phyloP scores from a whole-genome alignment of 1,140 invertebrate genomes.

The Sinella curviseta region DNA sequence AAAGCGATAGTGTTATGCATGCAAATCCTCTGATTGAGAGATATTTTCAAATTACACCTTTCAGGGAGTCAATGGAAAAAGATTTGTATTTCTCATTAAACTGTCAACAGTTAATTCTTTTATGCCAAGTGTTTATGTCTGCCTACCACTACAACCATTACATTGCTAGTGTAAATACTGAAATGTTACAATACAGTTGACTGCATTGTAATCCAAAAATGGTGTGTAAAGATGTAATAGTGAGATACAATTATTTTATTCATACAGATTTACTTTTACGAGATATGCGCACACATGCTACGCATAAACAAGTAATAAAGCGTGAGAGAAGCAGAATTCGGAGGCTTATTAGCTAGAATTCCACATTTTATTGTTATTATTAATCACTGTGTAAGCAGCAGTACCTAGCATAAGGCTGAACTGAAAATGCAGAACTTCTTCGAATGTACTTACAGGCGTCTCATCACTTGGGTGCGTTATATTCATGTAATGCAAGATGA shows the following conservation, averaged over 20 bases:
- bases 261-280: neutral
- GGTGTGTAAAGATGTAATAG: too few species aligned
- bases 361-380: too few species aligned
- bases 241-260: too few species aligned
- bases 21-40: slow-evolving; percentile 25
- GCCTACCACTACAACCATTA: too few species aligned
- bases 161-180: neutral
- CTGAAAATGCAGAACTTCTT: too few species aligned
- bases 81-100: slow-evolving; percentile 24
- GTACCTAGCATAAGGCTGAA: too few species aligned
- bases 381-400: too few species aligned
- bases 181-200: too few species aligned
- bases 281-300: neutral
- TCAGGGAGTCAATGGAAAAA: slow-evolving; percentile 13
- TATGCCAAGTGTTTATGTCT: neutral
- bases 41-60: slow-evolving; percentile 24
- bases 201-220: neutral
- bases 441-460: too few species aligned
- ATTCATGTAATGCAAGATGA: neutral
- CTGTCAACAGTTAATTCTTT: slow-evolving; percentile 23
- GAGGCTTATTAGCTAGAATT: neutral
- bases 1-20: neutral
- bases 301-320: neutral
- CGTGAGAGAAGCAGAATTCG: neutral
- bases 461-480: too few species aligned